phyloP scores from a whole-genome alignment of 2,797 vertebrate genomes.

The Danio kyathit region DNA sequence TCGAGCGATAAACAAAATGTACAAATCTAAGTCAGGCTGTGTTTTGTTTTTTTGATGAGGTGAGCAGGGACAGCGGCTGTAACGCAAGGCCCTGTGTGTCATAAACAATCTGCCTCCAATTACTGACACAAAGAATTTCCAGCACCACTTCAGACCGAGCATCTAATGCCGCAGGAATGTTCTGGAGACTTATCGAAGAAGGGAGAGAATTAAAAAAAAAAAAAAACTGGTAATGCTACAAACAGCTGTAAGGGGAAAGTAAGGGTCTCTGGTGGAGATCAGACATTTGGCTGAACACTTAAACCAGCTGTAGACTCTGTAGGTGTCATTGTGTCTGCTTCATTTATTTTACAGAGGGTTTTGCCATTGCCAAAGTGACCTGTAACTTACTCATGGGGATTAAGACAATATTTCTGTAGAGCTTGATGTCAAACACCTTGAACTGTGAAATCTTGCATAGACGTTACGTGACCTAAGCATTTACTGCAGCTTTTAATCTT shows the following conservation, averaged over 20 bases:
- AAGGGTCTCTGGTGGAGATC: not conserved
- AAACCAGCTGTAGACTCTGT: slow-evolving; percentile 28
- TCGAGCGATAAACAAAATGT: slow-evolving; percentile 50
- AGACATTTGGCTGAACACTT: slow-evolving; percentile 5
- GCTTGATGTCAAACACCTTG: not conserved
- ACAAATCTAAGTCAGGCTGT: not conserved
- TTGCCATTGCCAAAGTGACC: not conserved
- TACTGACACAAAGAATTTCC: slow-evolving; percentile 51
- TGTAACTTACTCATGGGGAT: not conserved
- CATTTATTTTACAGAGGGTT: not conserved
- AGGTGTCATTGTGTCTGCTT: not conserved
- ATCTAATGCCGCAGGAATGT: slow-evolving; percentile 39
- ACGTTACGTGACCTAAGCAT: not conserved
- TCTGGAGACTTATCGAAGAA: slow-evolving; percentile 10
- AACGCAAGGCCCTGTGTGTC: slow-evolving; percentile 48
- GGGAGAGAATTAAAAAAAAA: not conserved
- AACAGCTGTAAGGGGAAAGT: slow-evolving; percentile 10
- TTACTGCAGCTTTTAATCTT: not conserved
- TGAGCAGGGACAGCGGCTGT: slow-evolving; percentile 54
- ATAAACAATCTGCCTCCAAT: slow-evolving; percentile 64
- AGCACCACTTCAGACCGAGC: slow-evolving; percentile 6
- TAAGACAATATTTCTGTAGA: not conserved
- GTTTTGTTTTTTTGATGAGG: not conserved
- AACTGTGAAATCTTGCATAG: not conserved
- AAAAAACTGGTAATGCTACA: not conserved